Base-by-base conservation (phyloP, 2,888 invertebrate species). In the Phasia obesa region DNA sequence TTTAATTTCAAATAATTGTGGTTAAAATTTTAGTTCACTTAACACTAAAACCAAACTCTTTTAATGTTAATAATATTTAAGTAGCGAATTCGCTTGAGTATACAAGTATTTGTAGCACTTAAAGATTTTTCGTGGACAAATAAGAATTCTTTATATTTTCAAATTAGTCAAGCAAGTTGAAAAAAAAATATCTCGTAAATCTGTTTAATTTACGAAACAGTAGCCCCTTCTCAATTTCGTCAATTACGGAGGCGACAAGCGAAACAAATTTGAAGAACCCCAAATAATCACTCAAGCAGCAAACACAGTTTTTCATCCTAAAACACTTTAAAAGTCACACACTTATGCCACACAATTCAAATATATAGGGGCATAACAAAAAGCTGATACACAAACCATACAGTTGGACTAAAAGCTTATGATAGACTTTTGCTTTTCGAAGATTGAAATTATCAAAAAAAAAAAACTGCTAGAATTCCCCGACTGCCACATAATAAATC, bases 281-380 rank as follows among this genome's bases (percentile, higher is more conserved):
- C 62, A 53, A 25, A 69, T 38, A 70, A 69, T 51, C 35, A 27
- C 27, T 65, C 47, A 47, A 57, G 53, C 15, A 53, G 21, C n/a
- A 42, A 13, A 1, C 31, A 57, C 6, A n/a, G n/a, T n/a, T n/a
- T n/a, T 25, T 1, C 15, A n/a, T 49, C 35, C 19, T 49, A 19
- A 25, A 73, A 15, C 49, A 75, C 74, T 74, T 74, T 15, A 65
- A 65, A 79, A 44, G 44, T 31, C 79, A 67, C 38, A 51, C 49
- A 59, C 27, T 38, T 64, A 38, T 27, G 3, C 25, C 44, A 15
- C 55, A 27, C n/a, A n/a, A n/a, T n/a, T n/a, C n/a, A n/a, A n/a
- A 11, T 11, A 35, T 49, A 71, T 71, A 42, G 64, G 64, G 70
- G 78, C 64, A 51, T 4, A 15, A 6, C 2, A 44, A 44, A 19